Percentiles rank a stretch among this genome's conserved stretches.
Evolutionary conservation across 2,113 vertebrate species (phyloP).

Genomic region (Recurvirostra avosetta): DNA sequence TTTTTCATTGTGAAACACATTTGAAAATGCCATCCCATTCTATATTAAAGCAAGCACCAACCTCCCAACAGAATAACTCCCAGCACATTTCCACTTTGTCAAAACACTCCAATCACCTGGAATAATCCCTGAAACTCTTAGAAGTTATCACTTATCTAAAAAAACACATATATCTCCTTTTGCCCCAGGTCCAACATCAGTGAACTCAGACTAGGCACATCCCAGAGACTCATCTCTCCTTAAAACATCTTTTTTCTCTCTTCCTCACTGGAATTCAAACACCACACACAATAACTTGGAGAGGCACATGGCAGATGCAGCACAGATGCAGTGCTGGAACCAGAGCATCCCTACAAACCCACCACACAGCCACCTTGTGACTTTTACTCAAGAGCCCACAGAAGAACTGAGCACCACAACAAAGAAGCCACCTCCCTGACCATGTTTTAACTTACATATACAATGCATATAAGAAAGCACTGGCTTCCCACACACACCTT

Average conservation of each 20-base stretch:
- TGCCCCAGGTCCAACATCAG: too few species aligned
- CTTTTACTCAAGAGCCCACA: accelerated
- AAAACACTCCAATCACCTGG: background rate
- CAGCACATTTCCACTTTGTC: background rate
- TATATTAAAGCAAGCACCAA: background rate
- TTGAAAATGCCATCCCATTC: background rate
- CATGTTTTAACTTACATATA: accelerated
- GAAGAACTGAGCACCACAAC: background rate
- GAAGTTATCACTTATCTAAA: background rate
- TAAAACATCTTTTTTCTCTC: accelerated
- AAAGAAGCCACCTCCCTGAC: accelerated
- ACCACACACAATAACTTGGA: accelerated
- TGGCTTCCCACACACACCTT: accelerated
- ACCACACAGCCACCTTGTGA: background rate
- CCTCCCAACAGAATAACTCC: background rate
- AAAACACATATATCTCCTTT: accelerated
- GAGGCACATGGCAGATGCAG: accelerated
- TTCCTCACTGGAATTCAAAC: background rate
- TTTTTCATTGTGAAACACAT: background rate
- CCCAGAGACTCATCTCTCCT: background rate
- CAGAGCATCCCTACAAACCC: too few species aligned
- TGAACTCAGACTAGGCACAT: accelerated
- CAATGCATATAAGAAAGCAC: accelerated
- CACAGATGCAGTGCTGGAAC: accelerated
- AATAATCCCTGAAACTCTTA: too few species aligned